phyloP scores from a whole-genome alignment of 2,113 vertebrate species.

The Fulica atra region DNA sequence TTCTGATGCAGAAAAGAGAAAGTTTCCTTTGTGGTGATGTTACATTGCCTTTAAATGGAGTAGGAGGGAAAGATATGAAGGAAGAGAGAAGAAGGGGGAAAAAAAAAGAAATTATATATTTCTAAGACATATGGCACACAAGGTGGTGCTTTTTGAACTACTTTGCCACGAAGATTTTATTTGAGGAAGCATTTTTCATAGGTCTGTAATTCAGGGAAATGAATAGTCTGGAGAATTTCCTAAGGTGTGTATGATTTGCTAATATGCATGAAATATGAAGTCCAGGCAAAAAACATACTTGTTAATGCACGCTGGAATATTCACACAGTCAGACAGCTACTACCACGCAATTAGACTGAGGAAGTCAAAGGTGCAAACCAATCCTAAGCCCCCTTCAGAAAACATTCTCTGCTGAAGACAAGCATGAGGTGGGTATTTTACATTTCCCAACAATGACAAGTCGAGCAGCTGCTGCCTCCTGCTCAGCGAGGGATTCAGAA shows the following conservation, averaged over 20 bases:
- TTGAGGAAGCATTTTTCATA: neutral
- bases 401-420: neutral
- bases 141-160: neutral
- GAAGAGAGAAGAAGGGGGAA: neutral
- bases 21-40: slow-evolving; percentile 29
- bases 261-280: neutral
- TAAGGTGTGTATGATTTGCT: slow-evolving; percentile 10
- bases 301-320: slow-evolving; percentile 6
- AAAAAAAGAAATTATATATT: neutral
- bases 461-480: neutral
- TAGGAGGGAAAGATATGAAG: neutral
- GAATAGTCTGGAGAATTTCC: neutral
- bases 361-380: neutral
- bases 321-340: neutral
- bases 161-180: slow-evolving; percentile 5
- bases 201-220: neutral
- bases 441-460: neutral
- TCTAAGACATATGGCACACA: neutral
- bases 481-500: neutral
- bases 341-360: neutral
- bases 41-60: slow-evolving; percentile 24
- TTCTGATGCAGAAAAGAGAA: slow-evolving; percentile 38
- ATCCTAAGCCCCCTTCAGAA: neutral
- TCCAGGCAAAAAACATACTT: neutral
- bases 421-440: neutral